Percentiles rank a stretch among this genome's conserved stretches.
Evolutionary conservation across 1,140 invertebrate genomes (phyloP).

Genomic region (Philopotamus ludificatus): DNA sequence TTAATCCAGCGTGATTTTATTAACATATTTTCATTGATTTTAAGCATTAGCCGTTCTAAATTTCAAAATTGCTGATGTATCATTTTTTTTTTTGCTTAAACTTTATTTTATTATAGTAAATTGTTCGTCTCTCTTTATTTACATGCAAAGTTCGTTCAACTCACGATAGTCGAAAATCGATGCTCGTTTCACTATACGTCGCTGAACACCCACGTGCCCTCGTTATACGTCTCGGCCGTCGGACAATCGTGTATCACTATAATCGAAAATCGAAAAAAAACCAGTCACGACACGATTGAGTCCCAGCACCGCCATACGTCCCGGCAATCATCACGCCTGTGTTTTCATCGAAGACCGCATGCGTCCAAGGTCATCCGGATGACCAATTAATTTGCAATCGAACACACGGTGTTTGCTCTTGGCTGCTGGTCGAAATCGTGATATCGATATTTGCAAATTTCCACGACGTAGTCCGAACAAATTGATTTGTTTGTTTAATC

Average conservation of each 20-base stretch:
- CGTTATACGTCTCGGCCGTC: not conserved
- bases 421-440: too few relatives aligned
- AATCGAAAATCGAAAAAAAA: constrained; percentile 17
- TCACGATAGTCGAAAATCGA: constrained; percentile 1
- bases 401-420: too few relatives aligned
- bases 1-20: too few relatives aligned
- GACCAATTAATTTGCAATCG: not conserved
- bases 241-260: constrained; percentile 1
- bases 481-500: too few relatives aligned
- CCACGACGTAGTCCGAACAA: too few relatives aligned
- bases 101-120: too few relatives aligned
- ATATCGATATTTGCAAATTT: too few relatives aligned
- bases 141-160: not conserved
- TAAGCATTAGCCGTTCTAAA: too few relatives aligned
- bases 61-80: too few relatives aligned
- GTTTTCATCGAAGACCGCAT: not conserved
- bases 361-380: constrained; percentile 8
- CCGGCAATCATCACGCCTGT: constrained; percentile 19
- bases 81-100: too few relatives aligned
- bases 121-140: too few relatives aligned
- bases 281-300: constrained; percentile 18
- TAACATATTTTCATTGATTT: too few relatives aligned
- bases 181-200: not conserved
- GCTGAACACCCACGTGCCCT: not conserved
- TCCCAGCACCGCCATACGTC: constrained; percentile 3